Conservation (phyloP, 1,140 invertebrate genomes). For the Chironomus tepperi region DNA sequence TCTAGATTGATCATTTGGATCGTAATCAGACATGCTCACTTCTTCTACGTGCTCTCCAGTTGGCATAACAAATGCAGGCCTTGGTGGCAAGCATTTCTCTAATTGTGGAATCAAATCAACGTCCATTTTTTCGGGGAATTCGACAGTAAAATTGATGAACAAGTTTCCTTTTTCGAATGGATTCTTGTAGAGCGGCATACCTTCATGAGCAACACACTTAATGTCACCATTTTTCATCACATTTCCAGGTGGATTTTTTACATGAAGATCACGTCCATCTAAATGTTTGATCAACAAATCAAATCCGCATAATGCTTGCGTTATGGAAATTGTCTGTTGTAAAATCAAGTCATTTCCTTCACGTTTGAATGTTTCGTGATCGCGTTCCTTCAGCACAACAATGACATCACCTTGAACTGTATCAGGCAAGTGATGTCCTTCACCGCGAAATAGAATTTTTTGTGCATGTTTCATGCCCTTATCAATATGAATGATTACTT, state of each 20-base stretch:
- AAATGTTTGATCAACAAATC: conserved; percentile 71
- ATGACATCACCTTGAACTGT: conserved; percentile 74
- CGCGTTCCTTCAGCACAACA: conserved; percentile 76
- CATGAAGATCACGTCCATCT: conserved; percentile 68
- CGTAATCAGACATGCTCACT: conserved; percentile 69
- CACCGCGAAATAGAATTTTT: conserved; percentile 76
- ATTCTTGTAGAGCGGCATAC: conserved; percentile 81
- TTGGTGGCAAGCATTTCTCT: conserved; percentile 59
- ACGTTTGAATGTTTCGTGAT: conserved; percentile 68
- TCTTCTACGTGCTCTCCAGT: conserved; percentile 70
- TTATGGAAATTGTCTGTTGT: conserved; percentile 61
- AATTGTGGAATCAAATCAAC: conserved; percentile 38
- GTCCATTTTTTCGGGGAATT: conserved; percentile 70
- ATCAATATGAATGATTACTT: conserved; percentile 82
- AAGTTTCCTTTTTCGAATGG: conserved; percentile 78
- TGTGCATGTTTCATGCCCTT: conserved; percentile 85
- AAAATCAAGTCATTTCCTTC: conserved; percentile 67
- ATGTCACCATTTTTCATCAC: conserved; percentile 70
- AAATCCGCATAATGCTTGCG: conserved; percentile 88
- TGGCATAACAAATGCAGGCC: conserved; percentile 56
- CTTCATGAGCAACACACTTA: conserved; percentile 73
- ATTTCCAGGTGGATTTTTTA: conserved; percentile 62
- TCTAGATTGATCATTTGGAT: conserved; percentile 42
- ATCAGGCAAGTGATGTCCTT: conserved; percentile 84
- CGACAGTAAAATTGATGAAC: conserved; percentile 78